Base-by-base conservation (phyloP, 2,888 invertebrate species). In the Plagiodera versicolora region DNA sequence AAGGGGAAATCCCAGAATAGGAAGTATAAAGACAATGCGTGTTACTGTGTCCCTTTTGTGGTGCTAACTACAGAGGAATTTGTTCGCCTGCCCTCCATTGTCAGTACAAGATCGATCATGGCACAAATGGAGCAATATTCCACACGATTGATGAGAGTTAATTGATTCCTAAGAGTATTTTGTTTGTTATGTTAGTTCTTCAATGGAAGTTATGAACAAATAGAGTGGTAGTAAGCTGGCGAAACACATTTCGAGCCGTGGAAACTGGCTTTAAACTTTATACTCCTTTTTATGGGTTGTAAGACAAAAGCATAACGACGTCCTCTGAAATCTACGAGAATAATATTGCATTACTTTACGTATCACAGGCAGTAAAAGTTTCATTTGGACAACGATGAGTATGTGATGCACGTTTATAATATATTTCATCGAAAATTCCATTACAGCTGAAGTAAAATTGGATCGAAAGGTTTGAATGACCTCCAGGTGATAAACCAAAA, bases 1-100 rank as follows among this genome's bases (percentile, higher is more conserved):
- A 44, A 47, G 53, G 49, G 28, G 55, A 52, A 62, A 62, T 62
- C 62, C 58, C 62, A 52, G 58, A 64, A 46, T 46, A 28, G 52
- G 44, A 57, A 11, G 24, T 24, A 39, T 32, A 9, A 44, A 53
- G 47, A 52, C 58, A 58, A 51, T 47, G 47, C 52, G 17, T 45
- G 58, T 58, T 52, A 52, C 52, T 51, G 45, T 46, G 32, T 19
- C 47, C 35, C 52, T 58, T 58, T 58, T 58, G 52, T 58, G 47
- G 47, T 52, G 52, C 24, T 58, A 58, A 58, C 57, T 46, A 46
- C 44, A 45, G 52, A 52, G 16, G 58, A 52, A 58, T 58, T 47
- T 45, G 52, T 51, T 52, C 46, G 24, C 16, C 53, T 39, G 44
- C 53, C 52, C n/a, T 11, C 53, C 45, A 53, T 53, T 53, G 53